Evolutionary conservation across 2,888 invertebrate genomes (phyloP).

Genomic region (Willowsia nigromaculata): DNA sequence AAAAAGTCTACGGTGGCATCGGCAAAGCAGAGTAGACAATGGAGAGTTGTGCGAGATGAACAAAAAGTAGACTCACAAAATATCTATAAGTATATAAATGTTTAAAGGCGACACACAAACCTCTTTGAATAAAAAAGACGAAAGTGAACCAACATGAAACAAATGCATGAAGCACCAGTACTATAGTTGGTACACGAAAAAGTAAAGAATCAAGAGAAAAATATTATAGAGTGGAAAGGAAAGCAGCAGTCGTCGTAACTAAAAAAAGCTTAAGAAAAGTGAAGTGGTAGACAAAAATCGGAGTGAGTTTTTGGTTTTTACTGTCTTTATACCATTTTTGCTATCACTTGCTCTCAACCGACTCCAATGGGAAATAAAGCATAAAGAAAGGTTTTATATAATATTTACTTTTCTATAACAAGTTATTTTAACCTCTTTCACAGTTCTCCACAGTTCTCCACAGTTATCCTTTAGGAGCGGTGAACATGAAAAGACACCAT

Average conservation of each 20-base stretch:
- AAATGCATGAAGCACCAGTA: background rate
- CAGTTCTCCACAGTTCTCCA: no score
- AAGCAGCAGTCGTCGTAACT: background rate
- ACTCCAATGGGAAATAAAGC: background rate
- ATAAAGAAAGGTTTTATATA: background rate
- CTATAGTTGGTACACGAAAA: background rate
- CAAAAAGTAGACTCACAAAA: no score
- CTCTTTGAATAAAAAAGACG: constrained; percentile 21
- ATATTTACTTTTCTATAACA: constrained; percentile 1
- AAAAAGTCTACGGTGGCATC: background rate
- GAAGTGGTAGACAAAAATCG: constrained; percentile 42
- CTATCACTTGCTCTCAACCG: background rate
- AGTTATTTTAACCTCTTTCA: constrained; percentile 43
- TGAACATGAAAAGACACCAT: background rate
- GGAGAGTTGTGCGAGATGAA: background rate
- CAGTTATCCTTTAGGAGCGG: no score
- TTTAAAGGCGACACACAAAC: background rate
- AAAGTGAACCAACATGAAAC: constrained; percentile 3
- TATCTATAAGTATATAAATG: no score
- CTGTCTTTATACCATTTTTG: constrained; percentile 6
- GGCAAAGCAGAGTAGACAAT: background rate
- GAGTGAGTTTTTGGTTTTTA: background rate
- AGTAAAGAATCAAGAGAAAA: background rate
- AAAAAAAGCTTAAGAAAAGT: constrained; percentile 7
- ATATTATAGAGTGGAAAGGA: constrained; percentile 9